Evolutionary conservation across 2,888 invertebrate genomes (phyloP).

Genomic region (Teleogryllus oceanicus): DNA sequence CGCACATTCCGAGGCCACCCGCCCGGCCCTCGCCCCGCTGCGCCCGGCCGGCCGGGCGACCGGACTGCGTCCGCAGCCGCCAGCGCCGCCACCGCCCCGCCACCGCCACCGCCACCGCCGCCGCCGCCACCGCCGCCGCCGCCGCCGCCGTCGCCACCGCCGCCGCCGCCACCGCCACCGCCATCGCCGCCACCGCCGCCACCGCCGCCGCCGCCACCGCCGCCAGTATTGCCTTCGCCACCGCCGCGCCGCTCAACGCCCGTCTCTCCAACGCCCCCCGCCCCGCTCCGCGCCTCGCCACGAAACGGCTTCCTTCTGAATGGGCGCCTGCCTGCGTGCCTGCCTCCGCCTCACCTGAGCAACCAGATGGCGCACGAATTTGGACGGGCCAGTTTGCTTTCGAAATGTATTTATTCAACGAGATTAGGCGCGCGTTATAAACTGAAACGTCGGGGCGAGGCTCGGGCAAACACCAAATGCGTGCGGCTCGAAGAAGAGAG

Average conservation of each 20-base stretch:
- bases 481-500: neutral
- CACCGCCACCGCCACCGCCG: neutral
- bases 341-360: neutral
- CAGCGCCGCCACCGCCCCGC: slow-evolving; percentile 3
- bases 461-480: slow-evolving; percentile 18
- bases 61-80: neutral
- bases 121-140: neutral
- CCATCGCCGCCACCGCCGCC: neutral
- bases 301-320: neutral
- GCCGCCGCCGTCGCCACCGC: neutral
- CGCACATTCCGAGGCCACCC: neutral
- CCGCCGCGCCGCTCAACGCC: neutral
- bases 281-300: neutral
- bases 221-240: neutral
- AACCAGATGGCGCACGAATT: slow-evolving; percentile 18
- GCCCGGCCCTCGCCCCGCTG: neutral
- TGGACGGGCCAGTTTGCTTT: slow-evolving; percentile 5
- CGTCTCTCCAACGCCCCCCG: neutral
- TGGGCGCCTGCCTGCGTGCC: neutral
- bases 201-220: no score
- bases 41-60: neutral
- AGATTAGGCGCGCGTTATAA: neutral
- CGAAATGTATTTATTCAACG: slow-evolving; percentile 9
- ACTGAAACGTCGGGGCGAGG: slow-evolving; percentile 3
- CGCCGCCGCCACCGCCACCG: neutral